Evolutionary conservation across 2,113 vertebrate genomes (phyloP), one percentile per base, ranked within the genome.

Genomic region (Pelusios castaneus): DNA sequence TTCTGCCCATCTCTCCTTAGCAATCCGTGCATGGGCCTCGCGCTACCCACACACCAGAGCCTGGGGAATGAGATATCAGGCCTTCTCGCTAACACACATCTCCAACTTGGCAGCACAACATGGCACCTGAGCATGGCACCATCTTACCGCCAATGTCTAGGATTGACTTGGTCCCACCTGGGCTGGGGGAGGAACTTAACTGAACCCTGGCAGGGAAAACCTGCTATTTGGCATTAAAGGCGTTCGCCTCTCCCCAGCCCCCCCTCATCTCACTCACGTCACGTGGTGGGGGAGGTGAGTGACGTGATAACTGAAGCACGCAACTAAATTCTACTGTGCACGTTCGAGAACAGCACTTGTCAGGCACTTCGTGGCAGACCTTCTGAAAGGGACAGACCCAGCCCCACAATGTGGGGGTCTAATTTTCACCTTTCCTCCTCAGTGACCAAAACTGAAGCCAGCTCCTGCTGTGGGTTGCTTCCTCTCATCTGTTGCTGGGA

Each of bases 21-120:
- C 97, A 94, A 96, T 80, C 96, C 97, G 95, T 97, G 97, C 97
- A 97, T 97, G 97, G 97, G 97, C 96, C 97, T 97, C 97, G 97
- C 97, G 97, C 97, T 97, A 96, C 94, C 95, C 96, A 97, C 97
- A 91, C 97, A 96, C 97, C 93, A 93, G 91, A 91, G 96, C 97
- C 97, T 97, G 97, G 94, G 93, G 93, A 96, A 95, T 92, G 94
- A 97, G 94, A 95, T 90, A 82, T 96, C 97, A 95, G 96, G 97
- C 95, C 80, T 97, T 97, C 97, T 97, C 94, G 97, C 97, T 97
- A 97, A 97, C 97, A 96, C 97, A 97, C 97, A 56, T 97, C 93
- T 97, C 97, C 96, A 95, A 97, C 97, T 94, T 83, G 25, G 96
- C 97, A 96, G 96, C 96, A 96, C 96, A 94, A 97, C 96, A 95